Percentiles rank a stretch among this genome's conserved stretches.
Evolutionary conservation across 2,797 vertebrate genomes (phyloP).

Genomic region (Syngnathus rostellatus): DNA sequence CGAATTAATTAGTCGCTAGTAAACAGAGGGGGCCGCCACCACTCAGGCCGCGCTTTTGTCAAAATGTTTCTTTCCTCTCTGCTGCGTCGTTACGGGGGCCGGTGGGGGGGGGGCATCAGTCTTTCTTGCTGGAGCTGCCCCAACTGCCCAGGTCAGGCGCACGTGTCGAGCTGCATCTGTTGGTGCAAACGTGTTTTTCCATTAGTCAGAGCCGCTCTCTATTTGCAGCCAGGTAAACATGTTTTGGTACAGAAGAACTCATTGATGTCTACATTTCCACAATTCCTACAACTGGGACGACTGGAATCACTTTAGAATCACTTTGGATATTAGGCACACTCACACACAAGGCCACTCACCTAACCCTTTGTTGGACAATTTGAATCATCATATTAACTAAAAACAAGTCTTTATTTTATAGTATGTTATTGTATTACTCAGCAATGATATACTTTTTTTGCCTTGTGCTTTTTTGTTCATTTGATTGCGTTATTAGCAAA

Average conservation of each 20-base stretch:
- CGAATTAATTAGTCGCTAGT: constrained; percentile 99
- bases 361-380: constrained; percentile 11
- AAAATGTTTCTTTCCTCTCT: constrained; percentile 79
- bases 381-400: neutral
- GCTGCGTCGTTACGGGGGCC: constrained; percentile 69
- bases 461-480: too few species aligned
- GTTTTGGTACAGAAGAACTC: constrained; percentile 49
- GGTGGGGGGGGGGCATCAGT: constrained; percentile 75
- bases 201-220: neutral
- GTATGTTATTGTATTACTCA: too few species aligned
- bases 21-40: constrained; percentile 88
- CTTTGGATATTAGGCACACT: constrained; percentile 34
- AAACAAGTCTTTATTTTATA: neutral
- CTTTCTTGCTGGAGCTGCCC: constrained; percentile 82
- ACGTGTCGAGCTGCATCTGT: constrained; percentile 23
- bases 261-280: constrained; percentile 76
- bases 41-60: constrained; percentile 76
- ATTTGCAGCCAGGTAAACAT: constrained; percentile 33
- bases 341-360: constrained; percentile 19
- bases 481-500: too few species aligned
- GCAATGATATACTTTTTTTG: too few species aligned
- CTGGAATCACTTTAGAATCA: constrained; percentile 47
- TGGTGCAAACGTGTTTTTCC: neutral
- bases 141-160: constrained; percentile 41
- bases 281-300: constrained; percentile 55